Percentiles rank a stretch among this genome's conserved stretches.
These are phyloP conservation scores for Drosophila kanekoi DNA, from an alignment of 2,888 invertebrate genomes.

Conservation along the genomic window DNA sequence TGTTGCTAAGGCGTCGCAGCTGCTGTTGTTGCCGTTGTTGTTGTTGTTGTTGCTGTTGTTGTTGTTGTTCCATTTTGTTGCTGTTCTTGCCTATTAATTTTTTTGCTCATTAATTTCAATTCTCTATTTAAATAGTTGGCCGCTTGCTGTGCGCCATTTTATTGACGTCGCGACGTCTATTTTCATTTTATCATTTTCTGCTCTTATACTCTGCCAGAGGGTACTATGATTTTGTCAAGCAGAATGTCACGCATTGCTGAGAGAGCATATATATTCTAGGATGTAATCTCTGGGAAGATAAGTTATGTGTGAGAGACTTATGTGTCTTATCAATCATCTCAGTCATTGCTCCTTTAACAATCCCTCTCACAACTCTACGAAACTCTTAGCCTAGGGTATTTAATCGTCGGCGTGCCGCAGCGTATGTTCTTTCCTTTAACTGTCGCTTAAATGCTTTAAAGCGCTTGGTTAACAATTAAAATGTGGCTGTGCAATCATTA, in stretches of 20 bases:
- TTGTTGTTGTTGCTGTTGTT: conserved; percentile 18
- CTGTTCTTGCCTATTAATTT: conserved; percentile 21
- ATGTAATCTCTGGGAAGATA: too few species aligned
- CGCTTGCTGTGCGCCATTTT: conserved; percentile 40
- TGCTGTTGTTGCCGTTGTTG: conserved; percentile 7
- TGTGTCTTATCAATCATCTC: neutral
- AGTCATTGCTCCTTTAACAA: too few species aligned
- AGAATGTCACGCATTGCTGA: too few species aligned
- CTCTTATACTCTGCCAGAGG: neutral
- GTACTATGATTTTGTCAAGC: too few species aligned
- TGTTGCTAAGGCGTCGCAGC: conserved; percentile 53
- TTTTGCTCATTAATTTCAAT: conserved; percentile 59
- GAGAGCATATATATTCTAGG: too few species aligned
- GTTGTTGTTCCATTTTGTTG: conserved; percentile 18
- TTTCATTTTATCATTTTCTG: conserved; percentile 12
- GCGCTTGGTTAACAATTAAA: conserved; percentile 19
- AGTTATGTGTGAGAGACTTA: too few species aligned
- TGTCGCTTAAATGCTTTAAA: conserved; percentile 8
- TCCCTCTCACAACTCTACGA: too few species aligned
- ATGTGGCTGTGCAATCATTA: conserved; percentile 7
- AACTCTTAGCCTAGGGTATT: too few species aligned
- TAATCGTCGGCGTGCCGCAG: too few species aligned
- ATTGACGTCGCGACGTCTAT: conserved; percentile 34
- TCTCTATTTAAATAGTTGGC: conserved; percentile 53
- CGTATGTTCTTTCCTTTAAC: neutral